Conservation (phyloP, 2,888 invertebrate genomes). For the Acrobasis suavella region DNA sequence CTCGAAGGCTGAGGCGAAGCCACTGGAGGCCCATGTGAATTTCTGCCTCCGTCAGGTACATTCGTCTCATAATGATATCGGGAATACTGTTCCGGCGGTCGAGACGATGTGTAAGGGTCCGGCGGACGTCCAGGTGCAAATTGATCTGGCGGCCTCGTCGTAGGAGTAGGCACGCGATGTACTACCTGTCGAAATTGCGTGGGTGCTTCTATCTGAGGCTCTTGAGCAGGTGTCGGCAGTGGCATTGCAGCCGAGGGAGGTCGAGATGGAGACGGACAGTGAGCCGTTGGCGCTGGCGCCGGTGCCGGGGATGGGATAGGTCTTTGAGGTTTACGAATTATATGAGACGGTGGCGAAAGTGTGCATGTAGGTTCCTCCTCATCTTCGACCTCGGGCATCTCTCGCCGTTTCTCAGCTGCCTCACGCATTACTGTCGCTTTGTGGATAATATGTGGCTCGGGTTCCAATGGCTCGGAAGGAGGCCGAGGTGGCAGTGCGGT, state of each 20-base stretch:
- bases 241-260: constrained; percentile 57
- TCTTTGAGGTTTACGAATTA: constrained; percentile 70
- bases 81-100: constrained; percentile 65
- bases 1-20: constrained; percentile 65
- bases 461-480: constrained; percentile 74
- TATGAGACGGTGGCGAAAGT: constrained; percentile 76
- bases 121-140: constrained; percentile 65
- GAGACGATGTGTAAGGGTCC: constrained; percentile 66
- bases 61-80: constrained; percentile 67
- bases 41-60: constrained; percentile 55
- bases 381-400: constrained; percentile 70
- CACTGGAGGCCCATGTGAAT: constrained; percentile 52
- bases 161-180: constrained; percentile 65
- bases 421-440: constrained; percentile 81
- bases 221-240: constrained; percentile 45
- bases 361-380: constrained; percentile 67
- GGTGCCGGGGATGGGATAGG: constrained; percentile 68
- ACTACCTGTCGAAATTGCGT: constrained; percentile 54
- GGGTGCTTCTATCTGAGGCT: constrained; percentile 55
- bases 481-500: constrained; percentile 69
- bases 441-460: constrained; percentile 80
- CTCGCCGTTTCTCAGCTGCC: constrained; percentile 74
- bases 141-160: constrained; percentile 62
- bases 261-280: constrained; percentile 67
- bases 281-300: constrained; percentile 48